These are phyloP conservation scores for Potorous gilbertii DNA, from an alignment of 2,797 vertebrate genomes.

Conservation along the genomic window DNA sequence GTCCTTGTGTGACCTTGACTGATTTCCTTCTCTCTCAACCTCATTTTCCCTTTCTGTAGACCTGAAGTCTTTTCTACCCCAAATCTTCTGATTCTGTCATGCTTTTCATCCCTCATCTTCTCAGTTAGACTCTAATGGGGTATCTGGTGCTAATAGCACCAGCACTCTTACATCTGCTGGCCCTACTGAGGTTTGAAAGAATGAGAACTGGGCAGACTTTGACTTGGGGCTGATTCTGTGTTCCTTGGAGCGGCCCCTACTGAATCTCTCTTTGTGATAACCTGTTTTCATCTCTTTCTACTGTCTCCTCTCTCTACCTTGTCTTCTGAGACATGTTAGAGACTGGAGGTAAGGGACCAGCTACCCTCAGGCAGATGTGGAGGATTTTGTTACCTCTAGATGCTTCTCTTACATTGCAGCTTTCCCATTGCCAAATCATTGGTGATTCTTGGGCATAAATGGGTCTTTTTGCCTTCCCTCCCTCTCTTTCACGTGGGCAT, in stretches of 20 bases:
- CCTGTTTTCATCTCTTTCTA: neutral
- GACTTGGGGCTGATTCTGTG: neutral
- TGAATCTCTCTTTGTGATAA: neutral
- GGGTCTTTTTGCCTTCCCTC: neutral
- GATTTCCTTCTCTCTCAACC: neutral
- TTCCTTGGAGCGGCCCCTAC: neutral
- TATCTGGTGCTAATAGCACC: neutral
- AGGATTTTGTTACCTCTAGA: neutral
- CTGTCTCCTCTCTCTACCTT: neutral
- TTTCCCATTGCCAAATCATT: neutral
- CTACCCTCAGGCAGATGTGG: neutral
- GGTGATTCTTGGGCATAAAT: neutral
- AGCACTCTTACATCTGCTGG: neutral
- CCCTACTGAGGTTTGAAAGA: neutral
- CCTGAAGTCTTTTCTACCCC: neutral
- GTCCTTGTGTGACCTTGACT: neutral
- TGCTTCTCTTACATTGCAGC: neutral
- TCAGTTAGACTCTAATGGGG: neutral
- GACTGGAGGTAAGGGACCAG: neutral
- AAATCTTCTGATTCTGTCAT: neutral
- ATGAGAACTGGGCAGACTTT: neutral
- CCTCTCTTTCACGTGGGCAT: neutral
- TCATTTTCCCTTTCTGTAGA: neutral
- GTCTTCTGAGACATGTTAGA: neutral
- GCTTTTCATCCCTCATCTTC: neutral